phyloP scores from a whole-genome alignment of 2,797 vertebrate genomes.

The Gambelia wislizenii region DNA sequence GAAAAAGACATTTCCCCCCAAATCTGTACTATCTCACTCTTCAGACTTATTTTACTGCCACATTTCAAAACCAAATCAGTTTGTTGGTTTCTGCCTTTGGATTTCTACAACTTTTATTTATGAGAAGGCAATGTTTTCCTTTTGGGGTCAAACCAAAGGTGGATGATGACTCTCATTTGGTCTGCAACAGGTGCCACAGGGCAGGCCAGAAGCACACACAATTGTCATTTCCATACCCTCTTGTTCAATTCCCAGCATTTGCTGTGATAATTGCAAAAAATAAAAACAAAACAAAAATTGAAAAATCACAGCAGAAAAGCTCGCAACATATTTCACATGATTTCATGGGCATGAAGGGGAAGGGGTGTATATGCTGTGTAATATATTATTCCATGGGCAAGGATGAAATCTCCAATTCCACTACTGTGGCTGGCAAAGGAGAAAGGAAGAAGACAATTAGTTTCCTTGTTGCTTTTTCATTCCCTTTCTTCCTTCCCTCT shows the following conservation, averaged over 20 bases:
- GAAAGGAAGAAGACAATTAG: conserved; percentile 11
- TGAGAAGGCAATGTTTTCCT: neutral
- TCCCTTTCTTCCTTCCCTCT: no score
- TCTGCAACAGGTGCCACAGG: neutral
- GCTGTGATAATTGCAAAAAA: conserved; percentile 16
- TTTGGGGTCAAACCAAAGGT: neutral
- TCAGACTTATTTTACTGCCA: neutral
- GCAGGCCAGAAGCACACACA: neutral
- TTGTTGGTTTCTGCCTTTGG: neutral
- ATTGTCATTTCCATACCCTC: neutral
- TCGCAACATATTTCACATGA: conserved; percentile 9
- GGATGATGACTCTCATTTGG: neutral
- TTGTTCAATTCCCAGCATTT: conserved; percentile 7
- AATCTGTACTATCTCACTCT: neutral
- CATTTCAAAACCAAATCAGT: neutral
- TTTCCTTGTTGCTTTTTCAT: conserved; percentile 35
- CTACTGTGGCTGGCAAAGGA: neutral
- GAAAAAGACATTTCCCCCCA: neutral
- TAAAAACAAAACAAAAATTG: no score
- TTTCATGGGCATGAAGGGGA: conserved; percentile 11
- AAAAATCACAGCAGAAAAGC: conserved; percentile 9
- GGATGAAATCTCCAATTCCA: neutral
- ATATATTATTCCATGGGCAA: conserved; percentile 1
- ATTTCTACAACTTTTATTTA: neutral
- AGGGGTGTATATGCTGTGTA: neutral